Evolutionary conservation across 2,888 invertebrate species (phyloP), one percentile per base, ranked within the genome.

Genomic region (Meganola albula): DNA sequence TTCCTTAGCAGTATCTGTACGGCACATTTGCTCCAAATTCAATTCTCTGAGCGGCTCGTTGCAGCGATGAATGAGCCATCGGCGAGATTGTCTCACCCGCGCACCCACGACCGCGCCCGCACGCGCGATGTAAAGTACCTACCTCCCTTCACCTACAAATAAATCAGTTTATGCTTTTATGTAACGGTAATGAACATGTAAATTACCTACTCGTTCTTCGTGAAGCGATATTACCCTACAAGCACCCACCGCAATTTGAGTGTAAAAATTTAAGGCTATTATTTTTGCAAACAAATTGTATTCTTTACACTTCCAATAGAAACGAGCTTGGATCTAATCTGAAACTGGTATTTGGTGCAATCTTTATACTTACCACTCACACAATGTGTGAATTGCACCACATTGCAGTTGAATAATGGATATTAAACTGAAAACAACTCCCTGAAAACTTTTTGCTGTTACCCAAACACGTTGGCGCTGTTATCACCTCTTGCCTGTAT

Each of bases 21-120:
- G 80, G 76, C 67, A 78, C 77, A 79, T 82, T 83, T 83, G 72
- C 74, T 79, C 76, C 72, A 78, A 80, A 83, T 82, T 82, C 77
- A 79, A 82, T 80, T 77, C 77, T 74, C 63, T 68, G 57, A 71
- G 71, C 75, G 77, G 72, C 70, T 80, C 79, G 74, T 74, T 74
- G 76, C 76, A 76, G 72, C 71, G 64, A 59, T 69, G 80, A 82
- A 78, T 77, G 75, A 82, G 76, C 79, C 78, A 78, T 82, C 68
- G 68, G 56, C 51, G 70, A 72, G 74, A 80, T 80, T 79, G 78
- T 77, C 74, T 72, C 53, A 48, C 56, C 25, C 29, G 37, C 40
- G 23, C 34, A 23, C 32, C 12, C 11, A 25, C 28, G 8, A 22
- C 12, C 16, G 10, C 24, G 24, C 24, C 13, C 21, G 24, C 37